Conservation (phyloP, 2,113 vertebrate genomes). For the Calypte anna region DNA sequence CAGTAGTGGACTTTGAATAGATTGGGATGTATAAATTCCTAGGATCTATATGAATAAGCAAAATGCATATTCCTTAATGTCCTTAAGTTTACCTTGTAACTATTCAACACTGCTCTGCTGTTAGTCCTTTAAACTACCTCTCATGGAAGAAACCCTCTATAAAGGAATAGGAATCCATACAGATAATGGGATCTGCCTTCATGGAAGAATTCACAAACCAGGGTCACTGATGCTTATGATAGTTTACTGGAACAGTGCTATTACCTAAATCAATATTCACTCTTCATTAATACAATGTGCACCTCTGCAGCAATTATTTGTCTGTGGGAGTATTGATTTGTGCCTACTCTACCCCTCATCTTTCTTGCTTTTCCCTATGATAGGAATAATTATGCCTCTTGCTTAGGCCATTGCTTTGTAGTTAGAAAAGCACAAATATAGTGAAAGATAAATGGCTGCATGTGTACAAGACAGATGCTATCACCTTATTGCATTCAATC, state of each 20-base stretch:
- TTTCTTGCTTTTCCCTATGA: neutral
- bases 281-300: slow-evolving; percentile 13
- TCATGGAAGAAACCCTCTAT: neutral
- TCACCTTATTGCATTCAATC: neutral
- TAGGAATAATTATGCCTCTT: neutral
- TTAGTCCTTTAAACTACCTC: neutral
- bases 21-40: neutral
- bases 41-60: neutral
- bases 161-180: neutral
- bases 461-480: neutral
- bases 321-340: slow-evolving; percentile 18
- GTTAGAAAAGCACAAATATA: neutral
- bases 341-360: neutral
- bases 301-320: slow-evolving; percentile 3
- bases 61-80: neutral
- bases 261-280: slow-evolving; percentile 48
- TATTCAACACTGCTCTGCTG: neutral
- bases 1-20: neutral
- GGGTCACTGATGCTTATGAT: neutral
- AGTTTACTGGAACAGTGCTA: slow-evolving; percentile 17
- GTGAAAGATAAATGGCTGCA: neutral
- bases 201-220: neutral
- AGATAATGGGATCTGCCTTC: neutral
- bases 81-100: neutral
- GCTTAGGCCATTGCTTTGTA: neutral